Evolutionary conservation across 2,113 vertebrate species (phyloP).

Genomic region (Callospermophilus lateralis): DNA sequence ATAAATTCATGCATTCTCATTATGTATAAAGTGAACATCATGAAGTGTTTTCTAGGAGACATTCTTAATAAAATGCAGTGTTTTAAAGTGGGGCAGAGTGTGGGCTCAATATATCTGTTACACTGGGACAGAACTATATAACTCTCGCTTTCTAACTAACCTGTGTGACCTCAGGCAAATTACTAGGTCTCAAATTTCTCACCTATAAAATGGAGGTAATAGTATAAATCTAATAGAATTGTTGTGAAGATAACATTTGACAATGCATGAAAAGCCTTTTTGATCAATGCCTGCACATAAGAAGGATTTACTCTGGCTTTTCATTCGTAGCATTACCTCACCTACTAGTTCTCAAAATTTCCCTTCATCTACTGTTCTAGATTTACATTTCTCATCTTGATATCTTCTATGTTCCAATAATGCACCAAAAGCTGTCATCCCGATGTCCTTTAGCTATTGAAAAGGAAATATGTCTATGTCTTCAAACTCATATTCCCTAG

Average conservation of each 20-base stretch:
- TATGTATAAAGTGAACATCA: slow-evolving; percentile 19
- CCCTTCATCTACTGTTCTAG: no score
- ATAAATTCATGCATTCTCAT: background rate
- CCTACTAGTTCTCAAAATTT: no score
- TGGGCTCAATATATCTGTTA: background rate
- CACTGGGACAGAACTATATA: background rate
- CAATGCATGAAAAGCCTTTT: background rate
- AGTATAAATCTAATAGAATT: background rate
- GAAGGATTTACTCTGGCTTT: background rate
- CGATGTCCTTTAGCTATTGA: background rate
- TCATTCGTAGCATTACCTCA: background rate
- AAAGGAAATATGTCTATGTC: background rate
- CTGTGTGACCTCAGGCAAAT: background rate
- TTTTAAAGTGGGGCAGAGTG: background rate
- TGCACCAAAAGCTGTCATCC: background rate
- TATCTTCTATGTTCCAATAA: background rate
- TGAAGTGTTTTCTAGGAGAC: background rate
- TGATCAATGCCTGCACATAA: background rate
- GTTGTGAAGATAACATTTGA: background rate
- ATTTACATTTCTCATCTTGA: background rate
- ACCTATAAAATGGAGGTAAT: background rate
- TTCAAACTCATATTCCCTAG: background rate
- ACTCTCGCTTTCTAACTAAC: background rate
- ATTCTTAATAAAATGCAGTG: slow-evolving; percentile 7
- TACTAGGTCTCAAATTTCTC: background rate